Percentiles rank a stretch among this genome's conserved stretches.
Conservation (phyloP, 2,113 vertebrate species). For the Pelodiscus sinensis region DNA sequence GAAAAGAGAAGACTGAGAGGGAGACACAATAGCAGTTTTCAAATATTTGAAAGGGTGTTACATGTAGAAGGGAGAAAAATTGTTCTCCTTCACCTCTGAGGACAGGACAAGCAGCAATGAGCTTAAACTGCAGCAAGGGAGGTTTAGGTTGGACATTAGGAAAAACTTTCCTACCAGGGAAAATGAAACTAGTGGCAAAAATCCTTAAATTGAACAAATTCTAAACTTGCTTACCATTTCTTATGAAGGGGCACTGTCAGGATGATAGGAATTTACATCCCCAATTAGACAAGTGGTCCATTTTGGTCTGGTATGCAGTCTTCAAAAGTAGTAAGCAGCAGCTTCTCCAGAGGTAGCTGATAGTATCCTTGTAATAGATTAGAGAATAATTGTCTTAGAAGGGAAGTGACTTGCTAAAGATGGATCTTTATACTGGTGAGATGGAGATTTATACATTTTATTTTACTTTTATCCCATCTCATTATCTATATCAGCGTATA, state of each 20-base stretch:
- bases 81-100: too few species aligned
- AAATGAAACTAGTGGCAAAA: background rate
- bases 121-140: too few species aligned
- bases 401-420: background rate
- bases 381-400: background rate
- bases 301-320: background rate
- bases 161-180: too few species aligned
- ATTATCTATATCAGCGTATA: background rate
- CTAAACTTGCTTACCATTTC: constrained; percentile 17
- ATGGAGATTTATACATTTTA: background rate
- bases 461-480: background rate
- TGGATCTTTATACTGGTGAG: background rate
- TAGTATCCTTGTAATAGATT: background rate
- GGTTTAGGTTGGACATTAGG: too few species aligned
- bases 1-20: too few species aligned
- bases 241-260: constrained; percentile 15
- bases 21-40: too few species aligned
- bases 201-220: background rate
- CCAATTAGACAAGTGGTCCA: constrained; percentile 10
- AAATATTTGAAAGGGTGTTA: too few species aligned
- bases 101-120: too few species aligned
- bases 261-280: constrained; percentile 11
- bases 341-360: background rate
- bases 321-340: constrained; percentile 9
- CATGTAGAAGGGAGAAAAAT: too few species aligned